A percentile compares a stretch with the other conserved stretches of the same genome.
Conservation (phyloP, 2,797 vertebrate genomes). For the Dendrocincla fuliginosa region DNA sequence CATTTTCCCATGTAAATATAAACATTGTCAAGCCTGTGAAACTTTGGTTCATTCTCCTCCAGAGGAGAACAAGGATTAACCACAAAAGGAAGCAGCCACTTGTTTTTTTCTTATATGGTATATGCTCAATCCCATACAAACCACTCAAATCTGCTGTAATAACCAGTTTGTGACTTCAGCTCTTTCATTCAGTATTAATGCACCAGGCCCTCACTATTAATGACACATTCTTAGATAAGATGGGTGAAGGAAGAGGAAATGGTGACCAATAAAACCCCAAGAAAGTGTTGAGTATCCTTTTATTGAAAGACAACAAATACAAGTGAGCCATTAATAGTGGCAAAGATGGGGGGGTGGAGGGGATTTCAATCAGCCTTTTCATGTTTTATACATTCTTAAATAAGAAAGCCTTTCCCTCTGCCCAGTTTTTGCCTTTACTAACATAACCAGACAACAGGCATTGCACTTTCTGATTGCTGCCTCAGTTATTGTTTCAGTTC, state of each 20-base stretch:
- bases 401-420: not conserved
- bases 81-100: constrained; percentile 17
- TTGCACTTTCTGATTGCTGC: not conserved
- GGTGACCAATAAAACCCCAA: not conserved
- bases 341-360: not conserved
- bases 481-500: not conserved
- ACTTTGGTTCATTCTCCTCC: constrained; percentile 9
- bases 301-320: not conserved
- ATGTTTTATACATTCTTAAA: not conserved
- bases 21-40: not conserved
- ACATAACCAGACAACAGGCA: not conserved
- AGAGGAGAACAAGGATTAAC: not conserved
- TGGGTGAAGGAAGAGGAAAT: not conserved
- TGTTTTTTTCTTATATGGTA: not conserved
- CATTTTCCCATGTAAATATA: constrained; percentile 28
- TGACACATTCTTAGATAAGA: not conserved
- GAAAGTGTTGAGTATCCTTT: not conserved
- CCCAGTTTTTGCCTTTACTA: not conserved
- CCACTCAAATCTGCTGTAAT: not conserved
- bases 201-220: not conserved
- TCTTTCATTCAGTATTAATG: not conserved
- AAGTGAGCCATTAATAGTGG: not conserved
- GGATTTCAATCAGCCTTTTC: not conserved
- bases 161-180: not conserved
- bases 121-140: not conserved